Evolutionary conservation across 2,113 vertebrate genomes (phyloP).

Genomic region (Rissa tridactyla): DNA sequence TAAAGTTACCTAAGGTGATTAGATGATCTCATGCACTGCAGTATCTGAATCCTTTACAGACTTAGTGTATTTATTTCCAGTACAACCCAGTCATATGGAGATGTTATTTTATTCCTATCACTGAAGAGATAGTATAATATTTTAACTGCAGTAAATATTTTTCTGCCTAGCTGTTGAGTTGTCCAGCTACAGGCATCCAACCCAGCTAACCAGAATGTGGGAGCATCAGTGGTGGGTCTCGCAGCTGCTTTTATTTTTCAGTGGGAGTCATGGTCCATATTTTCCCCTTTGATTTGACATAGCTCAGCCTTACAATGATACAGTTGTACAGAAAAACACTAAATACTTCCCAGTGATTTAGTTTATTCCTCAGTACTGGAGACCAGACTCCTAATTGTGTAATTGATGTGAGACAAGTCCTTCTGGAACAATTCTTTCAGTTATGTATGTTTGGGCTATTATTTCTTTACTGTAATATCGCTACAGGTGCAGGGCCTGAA

Average conservation of each 20-base stretch:
- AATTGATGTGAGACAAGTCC: slow-evolving; percentile 46
- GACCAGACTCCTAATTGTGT: slow-evolving; percentile 38
- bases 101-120: background rate
- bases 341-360: background rate
- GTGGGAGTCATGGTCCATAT: background rate
- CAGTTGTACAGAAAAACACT: background rate
- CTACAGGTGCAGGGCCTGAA: background rate
- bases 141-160: background rate
- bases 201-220: background rate
- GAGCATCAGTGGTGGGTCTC: background rate
- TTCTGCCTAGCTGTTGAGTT: background rate
- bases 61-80: background rate
- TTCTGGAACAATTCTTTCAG: slow-evolving; percentile 53
- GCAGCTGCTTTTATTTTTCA: background rate
- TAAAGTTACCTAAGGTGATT: background rate
- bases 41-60: background rate
- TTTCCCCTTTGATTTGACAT: background rate
- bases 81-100: background rate
- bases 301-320: slow-evolving; percentile 33
- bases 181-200: background rate
- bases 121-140: background rate
- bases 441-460: background rate
- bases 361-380: slow-evolving; percentile 2
- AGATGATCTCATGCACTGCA: background rate
- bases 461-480: background rate